phyloP scores from a whole-genome alignment of 2,888 invertebrate species.

The Chymomyza fuscimana region DNA sequence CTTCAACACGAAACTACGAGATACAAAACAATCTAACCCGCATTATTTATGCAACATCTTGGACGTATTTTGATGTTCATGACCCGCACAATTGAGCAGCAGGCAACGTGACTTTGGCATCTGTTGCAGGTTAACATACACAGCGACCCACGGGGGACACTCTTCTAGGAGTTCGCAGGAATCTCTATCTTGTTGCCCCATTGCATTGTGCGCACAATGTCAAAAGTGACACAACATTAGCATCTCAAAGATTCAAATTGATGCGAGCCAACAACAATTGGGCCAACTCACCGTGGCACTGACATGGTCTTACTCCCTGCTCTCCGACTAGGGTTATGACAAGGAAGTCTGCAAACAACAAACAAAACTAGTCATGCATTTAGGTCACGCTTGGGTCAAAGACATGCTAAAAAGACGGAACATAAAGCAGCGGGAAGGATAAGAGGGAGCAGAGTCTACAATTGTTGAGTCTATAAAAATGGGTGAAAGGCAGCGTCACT shows the following conservation, averaged over 20 bases:
- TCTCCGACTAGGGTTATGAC: background rate
- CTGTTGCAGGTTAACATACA: background rate
- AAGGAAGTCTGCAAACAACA: background rate
- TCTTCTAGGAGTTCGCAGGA: background rate
- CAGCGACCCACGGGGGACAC: background rate
- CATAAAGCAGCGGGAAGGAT: background rate
- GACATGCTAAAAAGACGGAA: background rate
- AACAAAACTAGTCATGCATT: constrained; percentile 6
- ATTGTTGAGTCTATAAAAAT: background rate
- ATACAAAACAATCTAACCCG: background rate
- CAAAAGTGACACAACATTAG: constrained; percentile 10
- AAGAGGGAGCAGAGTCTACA: background rate
- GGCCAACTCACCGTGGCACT: too few relatives aligned
- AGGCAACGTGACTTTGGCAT: background rate
- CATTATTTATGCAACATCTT: constrained; percentile 17
- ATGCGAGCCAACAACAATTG: background rate
- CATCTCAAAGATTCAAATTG: constrained; percentile 11
- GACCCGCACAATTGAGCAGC: constrained; percentile 8
- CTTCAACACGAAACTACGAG: background rate
- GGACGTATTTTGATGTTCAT: background rate
- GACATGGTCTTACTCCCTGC: background rate
- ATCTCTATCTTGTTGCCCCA: background rate
- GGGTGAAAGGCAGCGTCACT: background rate
- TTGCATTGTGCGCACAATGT: constrained; percentile 10
- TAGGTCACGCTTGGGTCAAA: constrained; percentile 7